phyloP scores from a whole-genome alignment of 2,888 invertebrate genomes.

The Coremacera marginata region DNA sequence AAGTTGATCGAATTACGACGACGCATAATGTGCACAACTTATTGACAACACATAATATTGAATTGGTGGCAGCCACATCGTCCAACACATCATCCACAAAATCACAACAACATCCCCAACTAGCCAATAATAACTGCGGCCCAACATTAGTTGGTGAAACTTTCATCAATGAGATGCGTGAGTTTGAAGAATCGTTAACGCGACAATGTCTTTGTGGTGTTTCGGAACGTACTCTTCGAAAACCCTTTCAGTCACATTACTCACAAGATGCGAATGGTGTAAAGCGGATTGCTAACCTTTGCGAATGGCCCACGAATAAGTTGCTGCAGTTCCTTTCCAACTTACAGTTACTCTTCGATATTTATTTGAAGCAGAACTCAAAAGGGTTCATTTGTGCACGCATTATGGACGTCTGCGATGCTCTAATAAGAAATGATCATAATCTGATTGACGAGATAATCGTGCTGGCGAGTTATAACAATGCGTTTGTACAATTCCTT shows the following conservation, averaged over 20 bases:
- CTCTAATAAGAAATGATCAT: conserved; percentile 83
- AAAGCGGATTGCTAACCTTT: conserved; percentile 71
- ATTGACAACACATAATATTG: conserved; percentile 48
- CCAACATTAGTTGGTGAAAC: conserved; percentile 20
- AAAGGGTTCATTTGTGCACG: conserved; percentile 85
- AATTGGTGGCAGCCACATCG: background rate
- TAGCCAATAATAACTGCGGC: background rate
- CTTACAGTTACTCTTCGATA: conserved; percentile 85
- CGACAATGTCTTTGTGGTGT: conserved; percentile 85
- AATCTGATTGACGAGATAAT: conserved; percentile 88
- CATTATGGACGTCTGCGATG: conserved; percentile 84
- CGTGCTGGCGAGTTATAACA: conserved; percentile 81
- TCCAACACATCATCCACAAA: background rate
- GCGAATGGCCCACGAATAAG: conserved; percentile 77
- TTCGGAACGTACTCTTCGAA: conserved; percentile 77
- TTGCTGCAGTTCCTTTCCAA: conserved; percentile 85
- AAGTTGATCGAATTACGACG: conserved; percentile 60
- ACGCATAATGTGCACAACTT: conserved; percentile 56
- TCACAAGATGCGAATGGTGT: conserved; percentile 70
- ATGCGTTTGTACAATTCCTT: conserved; percentile 85
- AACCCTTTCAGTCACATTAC: conserved; percentile 78
- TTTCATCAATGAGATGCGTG: conserved; percentile 60
- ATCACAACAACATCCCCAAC: background rate
- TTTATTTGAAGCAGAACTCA: conserved; percentile 86
- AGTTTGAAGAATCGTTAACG: conserved; percentile 72